Base-by-base conservation (phyloP, 2,113 vertebrate genomes). In the Rostratula benghalensis region DNA sequence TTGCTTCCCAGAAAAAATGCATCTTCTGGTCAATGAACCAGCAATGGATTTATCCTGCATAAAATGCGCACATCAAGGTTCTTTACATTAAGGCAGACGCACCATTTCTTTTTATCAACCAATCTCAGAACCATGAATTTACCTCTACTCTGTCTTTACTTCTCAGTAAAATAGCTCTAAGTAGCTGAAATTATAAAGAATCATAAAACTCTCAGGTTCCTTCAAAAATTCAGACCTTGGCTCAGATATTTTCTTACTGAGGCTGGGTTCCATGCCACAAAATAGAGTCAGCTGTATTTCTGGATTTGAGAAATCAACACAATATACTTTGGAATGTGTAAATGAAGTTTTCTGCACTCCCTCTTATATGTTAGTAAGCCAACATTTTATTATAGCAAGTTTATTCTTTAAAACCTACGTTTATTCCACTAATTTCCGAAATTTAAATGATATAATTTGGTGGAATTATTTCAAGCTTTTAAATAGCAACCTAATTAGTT, bases 401-500 rank as follows among this genome's bases (percentile, higher is more conserved):
- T 79, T 39, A 30, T 41, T 77, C 89, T 48, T 87, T 20, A 8
- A 43, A 76, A 86, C 24, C 9, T 45, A 45, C 11, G 13, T 63
- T 56, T 73, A 76, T 64, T 81, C 7, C 22, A 73, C 33, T 61
- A 23, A 27, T 51, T 70, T 77, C 20, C 7, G 81, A 90, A 89
- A 20, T 11, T 13, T 51, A 60, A 59, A 37, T 87, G 75, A 74
- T 33, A 39, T 69, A 83, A 93, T 84, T 76, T 9, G 3, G 17
- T 39, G 33, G 45, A 63, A 90, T 77, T 81, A 80, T 61, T 94
- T 93, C 61, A 92, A 59, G 37, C 11, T 43, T 96, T 95, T 92
- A 82, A 94, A 87, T 61, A 88, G 59, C 56, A 90, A 69, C 76
- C 19, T 84, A 84, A 93, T 92, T 90, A 94, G 43, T 68, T 88